A percentile compares a stretch with the other conserved stretches of the same genome.
These are phyloP conservation scores for Arion vulgaris DNA, from an alignment of 1,140 invertebrate species.

Conservation along the genomic window DNA sequence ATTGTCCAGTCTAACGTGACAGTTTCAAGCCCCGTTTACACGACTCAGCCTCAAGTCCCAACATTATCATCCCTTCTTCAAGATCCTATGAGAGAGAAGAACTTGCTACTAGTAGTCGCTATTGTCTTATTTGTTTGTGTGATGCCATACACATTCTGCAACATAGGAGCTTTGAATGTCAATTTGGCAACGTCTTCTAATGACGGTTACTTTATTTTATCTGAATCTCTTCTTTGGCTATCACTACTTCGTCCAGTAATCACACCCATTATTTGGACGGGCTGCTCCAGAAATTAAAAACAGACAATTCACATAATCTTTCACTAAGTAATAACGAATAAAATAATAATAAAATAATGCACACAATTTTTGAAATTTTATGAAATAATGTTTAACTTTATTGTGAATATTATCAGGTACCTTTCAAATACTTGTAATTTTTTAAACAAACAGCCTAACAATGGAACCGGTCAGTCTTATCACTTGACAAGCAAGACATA, in stretches of 20 bases:
- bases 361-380: too few relatives aligned
- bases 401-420: too few relatives aligned
- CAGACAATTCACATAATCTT: too few relatives aligned
- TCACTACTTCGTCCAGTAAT: not conserved
- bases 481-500: too few relatives aligned
- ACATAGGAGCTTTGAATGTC: not conserved
- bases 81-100: not conserved
- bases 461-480: too few relatives aligned
- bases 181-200: not conserved
- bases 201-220: not conserved
- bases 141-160: not conserved
- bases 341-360: too few relatives aligned
- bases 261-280: not conserved
- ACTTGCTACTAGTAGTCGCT: not conserved
- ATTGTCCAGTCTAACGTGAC: not conserved
- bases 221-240: not conserved
- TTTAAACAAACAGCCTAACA: too few relatives aligned
- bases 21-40: not conserved
- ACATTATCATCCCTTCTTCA: not conserved
- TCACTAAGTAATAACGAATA: too few relatives aligned
- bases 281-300: too few relatives aligned
- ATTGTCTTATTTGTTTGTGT: not conserved
- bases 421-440: too few relatives aligned
- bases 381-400: too few relatives aligned
- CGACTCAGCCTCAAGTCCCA: not conserved